Percentiles rank a stretch among this genome's conserved stretches.
Evolutionary conservation across 2,888 invertebrate species (phyloP).

Genomic region (Scaptomyza parva): DNA sequence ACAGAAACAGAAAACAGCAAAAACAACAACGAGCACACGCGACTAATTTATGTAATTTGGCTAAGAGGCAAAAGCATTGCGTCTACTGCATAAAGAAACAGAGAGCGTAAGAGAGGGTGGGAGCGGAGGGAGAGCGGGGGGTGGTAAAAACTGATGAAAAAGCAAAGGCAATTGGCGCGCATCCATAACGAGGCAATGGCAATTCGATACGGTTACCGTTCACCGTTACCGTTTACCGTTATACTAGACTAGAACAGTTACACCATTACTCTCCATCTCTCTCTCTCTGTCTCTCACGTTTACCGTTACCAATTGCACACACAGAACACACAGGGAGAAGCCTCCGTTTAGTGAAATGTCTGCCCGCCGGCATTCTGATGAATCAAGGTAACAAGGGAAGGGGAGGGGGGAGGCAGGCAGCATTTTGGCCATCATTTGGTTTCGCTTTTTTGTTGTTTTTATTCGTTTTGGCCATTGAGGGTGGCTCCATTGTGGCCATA

Average conservation of each 20-base stretch:
- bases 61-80: constrained; percentile 68
- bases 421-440: constrained; percentile 31
- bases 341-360: constrained; percentile 18
- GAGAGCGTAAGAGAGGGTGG: neutral
- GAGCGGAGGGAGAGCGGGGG: constrained; percentile 1
- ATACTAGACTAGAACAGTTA: constrained; percentile 13
- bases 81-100: constrained; percentile 26
- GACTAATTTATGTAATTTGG: constrained; percentile 79
- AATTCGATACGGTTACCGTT: constrained; percentile 25
- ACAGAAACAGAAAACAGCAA: neutral
- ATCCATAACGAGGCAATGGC: constrained; percentile 63
- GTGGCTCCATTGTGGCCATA: constrained; percentile 67
- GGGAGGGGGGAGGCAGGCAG: constrained; percentile 19
- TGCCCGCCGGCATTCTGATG: constrained; percentile 62
- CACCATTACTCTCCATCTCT: constrained; percentile 15
- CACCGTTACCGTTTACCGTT: too few species aligned
- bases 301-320: constrained; percentile 9
- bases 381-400: constrained; percentile 45
- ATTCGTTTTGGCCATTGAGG: constrained; percentile 16
- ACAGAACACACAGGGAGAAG: too few species aligned
- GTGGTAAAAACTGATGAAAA: constrained; percentile 10
- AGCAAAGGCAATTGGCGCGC: constrained; percentile 64
- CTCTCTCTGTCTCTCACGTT: too few species aligned
- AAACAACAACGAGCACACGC: constrained; percentile 27
- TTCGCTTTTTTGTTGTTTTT: too few species aligned